phyloP scores from a whole-genome alignment of 2,797 vertebrate species.

The Neosilurus hyrtlii region DNA sequence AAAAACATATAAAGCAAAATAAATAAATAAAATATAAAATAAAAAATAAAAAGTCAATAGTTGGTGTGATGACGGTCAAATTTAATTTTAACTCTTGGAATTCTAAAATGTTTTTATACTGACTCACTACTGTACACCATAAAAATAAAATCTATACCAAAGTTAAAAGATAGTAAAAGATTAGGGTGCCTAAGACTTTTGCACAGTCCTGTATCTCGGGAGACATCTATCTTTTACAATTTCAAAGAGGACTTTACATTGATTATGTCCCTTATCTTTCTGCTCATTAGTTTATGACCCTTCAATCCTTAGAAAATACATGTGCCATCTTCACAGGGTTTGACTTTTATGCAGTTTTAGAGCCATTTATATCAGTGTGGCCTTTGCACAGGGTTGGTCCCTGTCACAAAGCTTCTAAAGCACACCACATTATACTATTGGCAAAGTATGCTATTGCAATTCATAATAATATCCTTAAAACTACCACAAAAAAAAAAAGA shows the following conservation, averaged over 20 bases:
- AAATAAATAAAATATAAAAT: too few species aligned
- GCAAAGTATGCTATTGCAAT: not conserved
- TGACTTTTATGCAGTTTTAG: conserved; percentile 7
- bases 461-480: not conserved
- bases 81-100: too few species aligned
- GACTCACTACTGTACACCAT: too few species aligned
- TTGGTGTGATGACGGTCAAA: too few species aligned
- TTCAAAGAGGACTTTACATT: conserved; percentile 11
- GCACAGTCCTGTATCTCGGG: not conserved
- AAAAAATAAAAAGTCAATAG: too few species aligned
- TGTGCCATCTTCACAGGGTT: conserved; percentile 11
- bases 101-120: too few species aligned
- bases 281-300: conserved; percentile 32
- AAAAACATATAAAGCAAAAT: too few species aligned
- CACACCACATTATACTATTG: not conserved
- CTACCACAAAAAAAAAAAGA: not conserved
- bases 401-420: not conserved
- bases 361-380: conserved; percentile 21
- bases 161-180: too few species aligned
- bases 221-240: conserved; percentile 11
- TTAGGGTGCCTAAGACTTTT: too few species aligned
- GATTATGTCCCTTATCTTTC: conserved; percentile 25
- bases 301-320: conserved; percentile 9
- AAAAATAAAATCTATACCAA: too few species aligned
- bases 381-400: conserved; percentile 39